A percentile compares a stretch with the other conserved stretches of the same genome.
Evolutionary conservation across 2,888 invertebrate genomes (phyloP).

Genomic region (Fragum whitleyi): DNA sequence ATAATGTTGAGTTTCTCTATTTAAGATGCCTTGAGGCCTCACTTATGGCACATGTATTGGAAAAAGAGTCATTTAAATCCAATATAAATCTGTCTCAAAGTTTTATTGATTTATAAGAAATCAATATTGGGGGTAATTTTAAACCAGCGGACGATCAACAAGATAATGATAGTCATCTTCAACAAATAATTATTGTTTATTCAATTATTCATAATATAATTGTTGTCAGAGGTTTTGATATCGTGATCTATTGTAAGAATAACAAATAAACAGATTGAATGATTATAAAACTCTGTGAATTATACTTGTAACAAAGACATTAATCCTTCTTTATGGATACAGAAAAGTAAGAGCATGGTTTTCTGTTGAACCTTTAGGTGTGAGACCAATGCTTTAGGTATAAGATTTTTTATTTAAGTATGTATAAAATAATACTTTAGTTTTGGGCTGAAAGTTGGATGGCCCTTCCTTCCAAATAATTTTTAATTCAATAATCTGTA

Average conservation of each 20-base stretch:
- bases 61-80: slow-evolving; percentile 20
- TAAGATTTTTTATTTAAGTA: too few relatives aligned
- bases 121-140: slow-evolving; percentile 13
- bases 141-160: not conserved
- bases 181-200: slow-evolving; percentile 27
- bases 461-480: too few relatives aligned
- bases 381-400: too few relatives aligned
- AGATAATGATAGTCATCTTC: slow-evolving; percentile 8
- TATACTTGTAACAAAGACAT: too few relatives aligned
- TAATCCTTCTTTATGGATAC: too few relatives aligned
- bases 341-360: too few relatives aligned
- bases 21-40: not conserved
- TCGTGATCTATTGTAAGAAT: slow-evolving; percentile 17
- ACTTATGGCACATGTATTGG: not conserved
- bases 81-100: slow-evolving; percentile 20
- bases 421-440: too few relatives aligned
- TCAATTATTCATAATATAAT: slow-evolving; percentile 25
- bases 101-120: slow-evolving; percentile 18
- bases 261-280: slow-evolving; percentile 21
- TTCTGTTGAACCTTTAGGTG: too few relatives aligned
- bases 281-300: slow-evolving; percentile 1
- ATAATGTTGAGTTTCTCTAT: not conserved
- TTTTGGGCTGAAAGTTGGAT: too few relatives aligned
- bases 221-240: slow-evolving; percentile 4
- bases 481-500: too few relatives aligned